A percentile compares a stretch with the other conserved stretches of the same genome.
phyloP scores from a whole-genome alignment of 2,113 vertebrate species.

The Naja naja region DNA sequence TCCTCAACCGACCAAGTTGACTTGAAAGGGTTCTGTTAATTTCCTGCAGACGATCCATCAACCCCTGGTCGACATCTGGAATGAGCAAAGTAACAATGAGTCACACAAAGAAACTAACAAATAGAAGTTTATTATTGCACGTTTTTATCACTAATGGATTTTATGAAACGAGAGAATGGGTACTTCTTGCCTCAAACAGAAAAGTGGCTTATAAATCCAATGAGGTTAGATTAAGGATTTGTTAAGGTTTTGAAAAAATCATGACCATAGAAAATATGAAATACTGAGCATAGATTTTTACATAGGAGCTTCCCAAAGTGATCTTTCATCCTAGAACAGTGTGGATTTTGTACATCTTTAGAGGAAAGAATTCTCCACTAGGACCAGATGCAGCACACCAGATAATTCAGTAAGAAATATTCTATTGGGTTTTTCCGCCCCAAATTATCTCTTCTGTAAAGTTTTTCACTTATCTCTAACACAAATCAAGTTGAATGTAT shows the following conservation, averaged over 20 bases:
- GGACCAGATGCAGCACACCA: neutral
- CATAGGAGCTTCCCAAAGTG: neutral
- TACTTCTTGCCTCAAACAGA: neutral
- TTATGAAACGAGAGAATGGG: neutral
- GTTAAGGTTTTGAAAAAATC: neutral
- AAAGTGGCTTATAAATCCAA: neutral
- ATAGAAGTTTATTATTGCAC: neutral
- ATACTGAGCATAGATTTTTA: neutral
- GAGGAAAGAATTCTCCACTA: neutral
- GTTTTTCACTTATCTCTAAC: neutral
- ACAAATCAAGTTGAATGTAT: neutral
- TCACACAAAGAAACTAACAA: neutral
- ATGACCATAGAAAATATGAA: neutral
- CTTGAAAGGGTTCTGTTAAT: conserved; percentile 85
- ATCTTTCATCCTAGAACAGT: neutral
- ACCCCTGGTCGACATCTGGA: conserved; percentile 84
- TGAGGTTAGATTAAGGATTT: neutral
- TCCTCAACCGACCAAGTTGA: conserved; percentile 89
- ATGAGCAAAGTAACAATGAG: conserved; percentile 1
- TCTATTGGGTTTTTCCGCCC: no score
- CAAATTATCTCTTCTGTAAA: neutral
- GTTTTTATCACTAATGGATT: neutral
- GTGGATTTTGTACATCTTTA: neutral
- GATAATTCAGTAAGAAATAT: neutral
- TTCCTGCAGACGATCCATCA: conserved; percentile 85